These are phyloP conservation scores for Schizopygopsis malacanthus DNA, from an alignment of 2,797 vertebrate species.

Conservation along the genomic window DNA sequence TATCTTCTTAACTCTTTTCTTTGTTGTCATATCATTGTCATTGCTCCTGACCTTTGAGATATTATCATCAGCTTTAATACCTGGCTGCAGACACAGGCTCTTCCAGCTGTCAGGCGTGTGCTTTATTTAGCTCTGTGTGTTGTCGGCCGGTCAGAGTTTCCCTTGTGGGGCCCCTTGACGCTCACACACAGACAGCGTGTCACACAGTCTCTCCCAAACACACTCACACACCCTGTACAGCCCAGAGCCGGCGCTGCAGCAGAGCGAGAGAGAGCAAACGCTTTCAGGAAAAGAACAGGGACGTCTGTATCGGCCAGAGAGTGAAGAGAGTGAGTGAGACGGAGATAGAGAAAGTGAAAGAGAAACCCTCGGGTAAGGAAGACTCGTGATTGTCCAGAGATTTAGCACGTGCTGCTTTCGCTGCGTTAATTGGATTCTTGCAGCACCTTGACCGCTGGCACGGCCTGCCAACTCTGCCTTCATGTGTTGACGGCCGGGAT, in stretches of 20 bases:
- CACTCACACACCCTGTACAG: constrained; percentile 52
- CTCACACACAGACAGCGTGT: constrained; percentile 55
- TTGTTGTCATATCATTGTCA: constrained; percentile 14
- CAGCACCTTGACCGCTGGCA: constrained; percentile 13
- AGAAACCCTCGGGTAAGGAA: constrained; percentile 27
- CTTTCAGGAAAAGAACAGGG: constrained; percentile 16
- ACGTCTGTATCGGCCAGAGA: not conserved
- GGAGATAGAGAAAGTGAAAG: not conserved
- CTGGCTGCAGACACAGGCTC: constrained; percentile 30
- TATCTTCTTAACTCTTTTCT: not conserved
- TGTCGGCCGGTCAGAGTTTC: constrained; percentile 56
- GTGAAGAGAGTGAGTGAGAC: not conserved
- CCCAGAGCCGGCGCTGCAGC: constrained; percentile 58
- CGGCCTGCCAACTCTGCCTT: not conserved
- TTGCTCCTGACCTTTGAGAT: constrained; percentile 31
- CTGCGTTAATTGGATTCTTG: not conserved
- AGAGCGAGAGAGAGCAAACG: constrained; percentile 65
- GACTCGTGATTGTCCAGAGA: constrained; percentile 3
- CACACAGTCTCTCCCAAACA: constrained; percentile 52
- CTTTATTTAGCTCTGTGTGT: constrained; percentile 42
- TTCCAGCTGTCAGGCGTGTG: constrained; percentile 43
- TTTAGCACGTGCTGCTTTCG: constrained; percentile 44
- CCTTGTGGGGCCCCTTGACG: constrained; percentile 60
- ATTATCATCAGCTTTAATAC: constrained; percentile 34
- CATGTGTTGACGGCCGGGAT: constrained; percentile 3